These are phyloP conservation scores for Oncorhynchus masou DNA, from an alignment of 2,113 vertebrate species.

Conservation along the genomic window DNA sequence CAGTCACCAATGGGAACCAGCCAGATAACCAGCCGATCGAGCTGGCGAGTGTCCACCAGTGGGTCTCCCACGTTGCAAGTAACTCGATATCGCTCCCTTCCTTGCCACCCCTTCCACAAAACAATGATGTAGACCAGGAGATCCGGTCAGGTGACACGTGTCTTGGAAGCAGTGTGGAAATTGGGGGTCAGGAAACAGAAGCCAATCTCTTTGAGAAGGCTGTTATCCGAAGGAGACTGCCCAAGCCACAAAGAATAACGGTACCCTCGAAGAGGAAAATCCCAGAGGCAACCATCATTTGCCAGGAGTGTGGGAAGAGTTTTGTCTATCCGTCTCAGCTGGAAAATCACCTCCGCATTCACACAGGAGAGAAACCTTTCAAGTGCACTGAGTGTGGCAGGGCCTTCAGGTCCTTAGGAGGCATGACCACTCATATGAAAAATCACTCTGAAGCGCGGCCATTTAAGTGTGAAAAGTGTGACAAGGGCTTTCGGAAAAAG, in stretches of 20 bases:
- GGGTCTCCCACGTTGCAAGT: conserved; percentile 67
- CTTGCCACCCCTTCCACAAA: conserved; percentile 58
- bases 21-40: conserved; percentile 52
- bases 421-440: conserved; percentile 70
- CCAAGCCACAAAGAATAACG: conserved; percentile 33
- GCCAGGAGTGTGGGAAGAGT: conserved; percentile 60
- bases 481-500: conserved; percentile 62
- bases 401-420: conserved; percentile 64
- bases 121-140: background rate
- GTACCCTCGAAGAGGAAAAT: background rate
- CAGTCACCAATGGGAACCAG: conserved; percentile 31
- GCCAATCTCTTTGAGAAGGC: background rate
- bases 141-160: background rate
- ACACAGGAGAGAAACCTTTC: conserved; percentile 70
- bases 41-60: conserved; percentile 67
- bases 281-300: conserved; percentile 25
- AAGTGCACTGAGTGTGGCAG: conserved; percentile 63
- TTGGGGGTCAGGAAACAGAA: background rate
- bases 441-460: conserved; percentile 63
- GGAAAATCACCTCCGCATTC: conserved; percentile 66
- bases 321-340: conserved; percentile 70
- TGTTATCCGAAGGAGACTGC: background rate
- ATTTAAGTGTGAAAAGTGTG: conserved; percentile 63
- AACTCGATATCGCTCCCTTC: conserved; percentile 65
- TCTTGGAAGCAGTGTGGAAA: background rate